Percentiles rank a stretch among this genome's conserved stretches.
These are phyloP conservation scores for Cladorhizidae sp. DNA, from an alignment of 37 sponge, comb jelly and placozoan species.

Conservation along the genomic window DNA sequence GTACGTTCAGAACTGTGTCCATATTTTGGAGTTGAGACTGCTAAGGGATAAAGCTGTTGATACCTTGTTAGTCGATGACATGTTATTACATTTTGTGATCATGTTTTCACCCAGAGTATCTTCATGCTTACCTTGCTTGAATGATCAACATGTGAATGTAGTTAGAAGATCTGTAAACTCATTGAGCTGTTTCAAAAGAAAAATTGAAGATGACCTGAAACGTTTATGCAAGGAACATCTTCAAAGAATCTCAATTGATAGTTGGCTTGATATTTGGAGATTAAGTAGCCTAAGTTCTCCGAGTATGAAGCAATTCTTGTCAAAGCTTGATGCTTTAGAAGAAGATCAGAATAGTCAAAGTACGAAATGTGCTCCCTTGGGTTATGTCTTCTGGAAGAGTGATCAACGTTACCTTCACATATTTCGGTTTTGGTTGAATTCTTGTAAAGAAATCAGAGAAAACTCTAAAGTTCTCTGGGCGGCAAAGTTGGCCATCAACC, in stretches of 20 bases:
- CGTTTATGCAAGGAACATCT: neutral
- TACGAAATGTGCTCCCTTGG: neutral
- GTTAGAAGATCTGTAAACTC: constrained; percentile 2
- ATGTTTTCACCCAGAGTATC: constrained; percentile 33
- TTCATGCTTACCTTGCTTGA: constrained; percentile 16
- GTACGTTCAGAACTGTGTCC: constrained; percentile 20
- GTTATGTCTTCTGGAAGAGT: constrained; percentile 21
- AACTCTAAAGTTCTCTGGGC: constrained; percentile 7
- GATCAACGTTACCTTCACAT: constrained; percentile 24
- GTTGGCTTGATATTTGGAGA: constrained; percentile 42
- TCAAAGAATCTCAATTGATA: constrained; percentile 3
- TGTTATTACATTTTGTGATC: neutral
- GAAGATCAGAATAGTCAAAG: neutral
- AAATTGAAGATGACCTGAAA: neutral
- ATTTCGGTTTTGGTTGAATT: constrained; percentile 41
- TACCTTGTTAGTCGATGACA: neutral
- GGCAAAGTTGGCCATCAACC: constrained; percentile 19
- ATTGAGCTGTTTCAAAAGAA: neutral
- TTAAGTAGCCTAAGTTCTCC: constrained; percentile 19
- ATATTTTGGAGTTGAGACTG: neutral
- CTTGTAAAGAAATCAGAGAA: constrained; percentile 30
- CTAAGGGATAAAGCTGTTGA: neutral
- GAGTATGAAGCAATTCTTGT: neutral
- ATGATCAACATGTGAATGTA: constrained; percentile 6
- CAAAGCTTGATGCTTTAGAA: neutral